These are phyloP conservation scores for Agonopterix subpropinquella DNA, from an alignment of 2,888 invertebrate genomes.

Conservation along the genomic window DNA sequence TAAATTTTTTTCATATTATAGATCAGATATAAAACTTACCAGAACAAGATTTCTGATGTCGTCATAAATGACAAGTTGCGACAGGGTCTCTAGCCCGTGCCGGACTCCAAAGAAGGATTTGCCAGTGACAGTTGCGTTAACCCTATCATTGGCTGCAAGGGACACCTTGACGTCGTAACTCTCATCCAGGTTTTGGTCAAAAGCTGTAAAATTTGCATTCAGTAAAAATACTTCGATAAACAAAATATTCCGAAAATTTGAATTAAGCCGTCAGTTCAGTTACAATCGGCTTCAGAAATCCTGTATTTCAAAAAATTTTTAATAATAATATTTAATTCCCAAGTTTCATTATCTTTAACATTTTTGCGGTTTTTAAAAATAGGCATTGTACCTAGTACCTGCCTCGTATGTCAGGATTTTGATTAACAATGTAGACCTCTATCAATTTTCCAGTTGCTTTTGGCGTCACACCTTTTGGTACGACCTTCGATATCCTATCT, in stretches of 20 bases:
- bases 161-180: constrained; percentile 67
- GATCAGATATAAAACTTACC: constrained; percentile 47
- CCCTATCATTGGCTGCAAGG: constrained; percentile 54
- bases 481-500: constrained; percentile 23
- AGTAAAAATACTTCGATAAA: too few species aligned
- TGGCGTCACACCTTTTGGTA: constrained; percentile 42
- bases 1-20: too few species aligned
- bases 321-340: too few species aligned
- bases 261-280: too few species aligned
- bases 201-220: constrained; percentile 31
- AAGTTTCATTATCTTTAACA: too few species aligned
- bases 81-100: constrained; percentile 80
- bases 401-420: constrained; percentile 47
- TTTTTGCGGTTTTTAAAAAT: too few species aligned
- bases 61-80: constrained; percentile 81
- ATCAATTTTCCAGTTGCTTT: constrained; percentile 51
- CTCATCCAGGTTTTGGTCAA: constrained; percentile 76
- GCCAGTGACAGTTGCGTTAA: constrained; percentile 74
- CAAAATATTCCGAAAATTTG: too few species aligned
- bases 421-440: constrained; percentile 37
- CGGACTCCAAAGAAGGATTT: constrained; percentile 80
- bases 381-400: neutral
- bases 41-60: constrained; percentile 76
- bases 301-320: too few species aligned
- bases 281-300: too few species aligned